Percentiles rank a stretch among this genome's conserved stretches.
These are phyloP conservation scores for Pristionchus mayeri DNA, from an alignment of 2,888 invertebrate genomes.

Conservation along the genomic window DNA sequence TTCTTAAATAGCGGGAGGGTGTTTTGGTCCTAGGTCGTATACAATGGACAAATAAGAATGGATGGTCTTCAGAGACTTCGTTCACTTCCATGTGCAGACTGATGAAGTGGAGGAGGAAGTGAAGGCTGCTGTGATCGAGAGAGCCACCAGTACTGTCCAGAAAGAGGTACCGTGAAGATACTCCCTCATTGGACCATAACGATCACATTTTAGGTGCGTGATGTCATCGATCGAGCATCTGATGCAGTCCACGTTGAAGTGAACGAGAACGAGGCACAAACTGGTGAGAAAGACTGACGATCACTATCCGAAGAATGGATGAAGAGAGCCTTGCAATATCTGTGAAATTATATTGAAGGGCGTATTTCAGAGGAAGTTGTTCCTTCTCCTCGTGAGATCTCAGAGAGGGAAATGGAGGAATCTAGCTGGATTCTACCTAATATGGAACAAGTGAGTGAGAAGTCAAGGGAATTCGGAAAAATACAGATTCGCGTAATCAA, in stretches of 20 bases:
- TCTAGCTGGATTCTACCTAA: slow-evolving; percentile 15
- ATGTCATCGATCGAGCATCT: not conserved
- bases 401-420: slow-evolving; percentile 34
- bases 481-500: too few relatives aligned
- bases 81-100: slow-evolving; percentile 18
- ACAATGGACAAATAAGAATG: too few relatives aligned
- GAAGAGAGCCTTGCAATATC: too few relatives aligned
- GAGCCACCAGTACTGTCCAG: not conserved
- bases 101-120: slow-evolving; percentile 9
- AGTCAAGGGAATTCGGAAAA: not conserved
- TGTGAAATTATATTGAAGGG: too few relatives aligned
- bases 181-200: too few relatives aligned
- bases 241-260: not conserved
- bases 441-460: slow-evolving; percentile 1
- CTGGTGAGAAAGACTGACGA: not conserved
- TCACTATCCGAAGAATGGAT: not conserved
- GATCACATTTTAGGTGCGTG: not conserved
- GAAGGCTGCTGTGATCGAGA: not conserved
- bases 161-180: not conserved
- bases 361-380: not conserved
- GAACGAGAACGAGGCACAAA: not conserved
- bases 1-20: too few relatives aligned
- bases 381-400: slow-evolving; percentile 19
- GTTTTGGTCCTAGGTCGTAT: too few relatives aligned
- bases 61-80: slow-evolving; percentile 31